Base-by-base conservation (phyloP, 2,888 invertebrate species). In the Cepaea hortensis region DNA sequence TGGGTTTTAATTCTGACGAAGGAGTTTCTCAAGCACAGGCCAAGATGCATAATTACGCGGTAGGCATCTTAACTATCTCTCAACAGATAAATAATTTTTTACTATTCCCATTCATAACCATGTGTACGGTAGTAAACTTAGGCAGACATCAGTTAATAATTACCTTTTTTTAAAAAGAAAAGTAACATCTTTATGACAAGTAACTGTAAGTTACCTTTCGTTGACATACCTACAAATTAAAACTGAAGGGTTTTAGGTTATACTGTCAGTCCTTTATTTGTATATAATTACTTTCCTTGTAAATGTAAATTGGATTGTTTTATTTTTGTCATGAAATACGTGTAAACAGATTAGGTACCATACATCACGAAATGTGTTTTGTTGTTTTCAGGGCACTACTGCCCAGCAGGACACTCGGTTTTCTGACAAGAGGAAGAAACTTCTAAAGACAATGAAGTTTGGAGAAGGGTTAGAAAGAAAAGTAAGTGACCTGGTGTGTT, bases 381-480 rank as follows among this genome's bases (percentile, higher is more conserved):
- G 86, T 86, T 75, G 46, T 94, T 11, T 95, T 81, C 93, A 99
- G 99, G 99, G 99, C 90, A 99, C 99, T 65, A 98, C 97, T 93
- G 97, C 99, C 88, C 99, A 99, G 95, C 99, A 99, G 95, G 99
- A 99, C 95, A 99, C 98, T 93, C 97, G 99, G 93, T 99, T 99
- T 95, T 97, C 98, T 94, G 99, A 99, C 95, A 99, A 99, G 95
- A 99, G 99, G 95, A 99, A 99, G 95, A 99, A 99, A 94, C 96
- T 99, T 81, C 96, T 99, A 95, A 99, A 99, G 95, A 98, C 98
- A 95, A 98, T 99, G 98, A 98, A 97, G 95, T 99, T 99, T 95
- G 98, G 97, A 68, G 98, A 99, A 94, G 97, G 97, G 91, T 96
- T 99, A 79, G 97, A 97, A 90, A 97, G 97, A 94, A 98, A 98